Percentiles rank a stretch among this genome's conserved stretches.
These are phyloP conservation scores for Chaenocephalus aceratus DNA, from an alignment of 2,113 vertebrate genomes.

Conservation along the genomic window DNA sequence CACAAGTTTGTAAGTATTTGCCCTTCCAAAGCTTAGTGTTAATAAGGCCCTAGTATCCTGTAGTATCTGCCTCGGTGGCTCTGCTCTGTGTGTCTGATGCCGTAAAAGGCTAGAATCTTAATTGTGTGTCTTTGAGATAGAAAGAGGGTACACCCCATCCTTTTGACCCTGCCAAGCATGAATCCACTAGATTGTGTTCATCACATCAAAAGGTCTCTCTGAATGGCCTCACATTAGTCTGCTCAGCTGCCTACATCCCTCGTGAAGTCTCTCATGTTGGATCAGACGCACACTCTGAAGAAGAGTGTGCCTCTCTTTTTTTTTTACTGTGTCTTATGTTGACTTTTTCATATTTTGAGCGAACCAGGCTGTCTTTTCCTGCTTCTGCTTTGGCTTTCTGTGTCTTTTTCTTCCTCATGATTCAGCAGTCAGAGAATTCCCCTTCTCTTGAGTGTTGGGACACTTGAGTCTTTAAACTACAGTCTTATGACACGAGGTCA, in stretches of 20 bases:
- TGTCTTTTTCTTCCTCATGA: neutral
- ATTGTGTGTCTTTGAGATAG: constrained; percentile 21
- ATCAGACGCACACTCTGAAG: constrained; percentile 34
- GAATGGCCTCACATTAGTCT: constrained; percentile 29
- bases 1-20: neutral
- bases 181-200: constrained; percentile 43
- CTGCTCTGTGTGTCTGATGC: neutral
- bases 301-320: neutral
- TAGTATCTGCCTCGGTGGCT: neutral
- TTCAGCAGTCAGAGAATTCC: constrained; percentile 6
- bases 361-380: neutral
- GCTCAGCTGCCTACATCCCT: constrained; percentile 24
- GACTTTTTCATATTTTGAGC: constrained; percentile 10
- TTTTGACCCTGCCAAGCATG: constrained; percentile 49
- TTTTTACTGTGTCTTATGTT: neutral
- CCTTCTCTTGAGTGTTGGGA: constrained; percentile 6
- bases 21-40: neutral
- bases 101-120: constrained; percentile 24
- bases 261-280: constrained; percentile 29
- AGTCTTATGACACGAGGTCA: constrained; percentile 18
- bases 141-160: constrained; percentile 24
- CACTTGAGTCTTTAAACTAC: neutral
- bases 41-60: neutral
- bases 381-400: neutral
- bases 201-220: constrained; percentile 57